Base-by-base conservation (phyloP, 2,888 invertebrate genomes). In the Bellardia pandia region DNA sequence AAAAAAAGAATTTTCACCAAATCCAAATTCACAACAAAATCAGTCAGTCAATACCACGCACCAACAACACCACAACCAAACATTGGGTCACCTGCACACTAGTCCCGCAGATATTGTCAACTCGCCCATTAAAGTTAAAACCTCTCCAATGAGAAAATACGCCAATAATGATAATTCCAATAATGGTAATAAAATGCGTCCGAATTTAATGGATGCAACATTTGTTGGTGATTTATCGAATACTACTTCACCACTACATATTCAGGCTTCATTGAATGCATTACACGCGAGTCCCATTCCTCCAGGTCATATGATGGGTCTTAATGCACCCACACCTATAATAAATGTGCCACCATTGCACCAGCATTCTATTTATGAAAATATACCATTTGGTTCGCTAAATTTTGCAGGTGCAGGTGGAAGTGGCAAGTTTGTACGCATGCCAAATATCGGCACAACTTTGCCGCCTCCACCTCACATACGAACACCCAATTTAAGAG, bases 1-100 rank as follows among this genome's bases (percentile, higher is more conserved):
- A 5, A 88, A 85, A 75, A 87, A 84, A 2, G 88, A 89, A 42
- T 89, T 82, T 85, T 64, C 83, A 1, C 40, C 82, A 23, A 85
- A 79, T 42, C 76, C 58, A 11, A 85, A 66, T n/a, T 79, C 68
- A 53, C 82, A 85, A 56, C 75, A 75, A 48, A 86, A 69, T 78
- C 84, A 56, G 79, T 69, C 75, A 81, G 23, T 85, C 62, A 86
- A 30, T 74, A 51, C 48, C 33, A 76, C 84, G 23, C 85, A 82
- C 23, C 81, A 78, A 58, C 72, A 71, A 8, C 72, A 74, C 33
- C 80, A 77, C 45, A 86, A 62, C 53, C 86, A 76, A 75, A 42
- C 82, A 6, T 7, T 82, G 60, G 77, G 60, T 16, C 69, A 53
- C 16, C 85, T 78, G 37, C 85, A 64, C 58, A 82, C 81, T 72